These are phyloP conservation scores for Bombus superbus DNA, from an alignment of 1,140 invertebrate genomes.

Conservation along the genomic window DNA sequence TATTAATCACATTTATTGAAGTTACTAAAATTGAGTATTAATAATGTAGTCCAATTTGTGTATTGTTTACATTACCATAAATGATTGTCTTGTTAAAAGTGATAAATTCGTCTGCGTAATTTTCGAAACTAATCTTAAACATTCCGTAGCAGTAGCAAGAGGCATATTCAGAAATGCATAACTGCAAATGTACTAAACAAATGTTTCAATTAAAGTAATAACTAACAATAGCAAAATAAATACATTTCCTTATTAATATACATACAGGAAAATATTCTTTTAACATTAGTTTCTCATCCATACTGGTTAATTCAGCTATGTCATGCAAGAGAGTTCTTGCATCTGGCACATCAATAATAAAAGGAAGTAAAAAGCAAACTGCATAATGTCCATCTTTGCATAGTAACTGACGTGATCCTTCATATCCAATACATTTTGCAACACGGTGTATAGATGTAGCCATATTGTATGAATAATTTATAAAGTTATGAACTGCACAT, in stretches of 20 bases:
- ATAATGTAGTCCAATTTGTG: slow-evolving; percentile 45
- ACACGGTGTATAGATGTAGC: slow-evolving; percentile 81
- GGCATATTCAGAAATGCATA: slow-evolving; percentile 62
- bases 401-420: slow-evolving; percentile 84
- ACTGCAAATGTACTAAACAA: slow-evolving; percentile 69
- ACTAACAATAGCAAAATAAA: background rate
- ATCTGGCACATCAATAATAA: slow-evolving; percentile 82
- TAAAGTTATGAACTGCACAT: slow-evolving; percentile 84
- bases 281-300: slow-evolving; percentile 79
- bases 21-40: slow-evolving; percentile 13
- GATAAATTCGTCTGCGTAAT: slow-evolving; percentile 61
- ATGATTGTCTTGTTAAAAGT: slow-evolving; percentile 63
- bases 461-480: slow-evolving; percentile 81
- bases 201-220: slow-evolving; percentile 3
- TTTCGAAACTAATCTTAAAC: slow-evolving; percentile 67
- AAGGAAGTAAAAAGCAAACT: slow-evolving; percentile 85
- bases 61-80: slow-evolving; percentile 76
- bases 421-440: slow-evolving; percentile 85
- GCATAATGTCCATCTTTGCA: slow-evolving; percentile 84
- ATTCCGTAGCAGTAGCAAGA: slow-evolving; percentile 59
- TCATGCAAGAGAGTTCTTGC: slow-evolving; percentile 84
- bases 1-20: slow-evolving; percentile 59
- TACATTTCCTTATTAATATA: slow-evolving; percentile 12
- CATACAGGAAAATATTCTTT: slow-evolving; percentile 69
- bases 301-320: slow-evolving; percentile 84